phyloP scores from a whole-genome alignment of 2,797 vertebrate genomes.

The Buphagus erythrorhynchus region DNA sequence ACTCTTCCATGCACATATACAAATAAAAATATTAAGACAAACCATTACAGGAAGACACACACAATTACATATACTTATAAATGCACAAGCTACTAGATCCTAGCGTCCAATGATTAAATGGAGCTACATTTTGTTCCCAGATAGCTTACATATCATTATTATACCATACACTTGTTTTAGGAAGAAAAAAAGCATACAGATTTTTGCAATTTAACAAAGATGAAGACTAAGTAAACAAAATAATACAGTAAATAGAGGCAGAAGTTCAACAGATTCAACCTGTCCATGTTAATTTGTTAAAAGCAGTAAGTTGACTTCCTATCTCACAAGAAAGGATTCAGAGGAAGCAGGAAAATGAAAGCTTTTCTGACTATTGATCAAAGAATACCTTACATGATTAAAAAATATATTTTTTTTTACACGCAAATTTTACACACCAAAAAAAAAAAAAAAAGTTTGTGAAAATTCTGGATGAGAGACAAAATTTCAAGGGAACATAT shows the following conservation, averaged over 20 bases:
- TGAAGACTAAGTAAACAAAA: background rate
- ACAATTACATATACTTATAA: background rate
- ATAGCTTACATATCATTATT: background rate
- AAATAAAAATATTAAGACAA: slow-evolving; percentile 48
- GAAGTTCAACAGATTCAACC: background rate
- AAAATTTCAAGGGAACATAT: background rate
- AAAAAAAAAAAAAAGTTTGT: background rate
- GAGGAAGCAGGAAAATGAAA: background rate
- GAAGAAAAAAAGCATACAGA: background rate
- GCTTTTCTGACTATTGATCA: background rate
- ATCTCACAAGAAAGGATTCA: background rate
- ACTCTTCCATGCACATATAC: background rate
- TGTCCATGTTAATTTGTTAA: background rate
- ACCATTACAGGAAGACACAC: background rate
- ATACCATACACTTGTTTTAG: background rate
- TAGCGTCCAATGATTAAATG: background rate
- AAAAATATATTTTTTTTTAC: background rate
- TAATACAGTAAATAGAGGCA: background rate
- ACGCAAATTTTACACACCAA: too few species aligned
- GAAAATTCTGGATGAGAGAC: background rate
- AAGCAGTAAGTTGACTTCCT: background rate
- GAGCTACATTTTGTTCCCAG: background rate
- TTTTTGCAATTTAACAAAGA: background rate
- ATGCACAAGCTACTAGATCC: background rate
- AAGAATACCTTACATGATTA: background rate